Base-by-base conservation (phyloP, 1,140 invertebrate species). In the Hermetia illucens region DNA sequence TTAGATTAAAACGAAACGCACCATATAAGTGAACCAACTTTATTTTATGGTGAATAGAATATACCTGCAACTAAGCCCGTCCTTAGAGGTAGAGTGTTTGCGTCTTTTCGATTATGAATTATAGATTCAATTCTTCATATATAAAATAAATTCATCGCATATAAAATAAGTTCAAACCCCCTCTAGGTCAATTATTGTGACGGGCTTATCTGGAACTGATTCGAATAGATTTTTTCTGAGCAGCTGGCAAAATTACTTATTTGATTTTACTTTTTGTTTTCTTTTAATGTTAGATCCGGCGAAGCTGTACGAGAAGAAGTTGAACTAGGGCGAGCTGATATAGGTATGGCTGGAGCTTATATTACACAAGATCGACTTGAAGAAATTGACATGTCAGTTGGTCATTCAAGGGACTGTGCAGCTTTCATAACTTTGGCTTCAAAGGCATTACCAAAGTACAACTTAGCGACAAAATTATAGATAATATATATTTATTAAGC, bases 341-440 rank as follows among this genome's bases (percentile, higher is more conserved):
- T 79, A 16, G 79, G 71, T 15, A 62, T 77, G 40, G 72, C 70
- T n/a, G 79, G 79, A 10, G 58, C 81, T 24, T 81, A 78, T 47
- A 43, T 72, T 5, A 79, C 77, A 0, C 49, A 46, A 18, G 69
- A 76, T 32, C 57, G 72, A 25, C 46, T 65, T 15, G 39, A 47
- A 8, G 48, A 58, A 3, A 65, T 76, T 24, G 74, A 75, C 39
- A 66, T 73, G 45, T 69, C 74, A 12, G 53, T 68, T 21, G 59
- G 69, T 9, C 74, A 81, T 50, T 70, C 70, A 2, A 65, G 71
- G 36, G 80, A 84, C 51, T 83, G 80, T 58, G 80, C 77, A 5
- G 64, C 70, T 8, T 84, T 83, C 50, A 72, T 82, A 41, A 79
- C 79, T 2, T 50, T 80, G 15, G 69, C 75, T 15, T 84, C 79